Evolutionary conservation across 2,888 invertebrate genomes (phyloP).

Genomic region (Oscheius sp.): DNA sequence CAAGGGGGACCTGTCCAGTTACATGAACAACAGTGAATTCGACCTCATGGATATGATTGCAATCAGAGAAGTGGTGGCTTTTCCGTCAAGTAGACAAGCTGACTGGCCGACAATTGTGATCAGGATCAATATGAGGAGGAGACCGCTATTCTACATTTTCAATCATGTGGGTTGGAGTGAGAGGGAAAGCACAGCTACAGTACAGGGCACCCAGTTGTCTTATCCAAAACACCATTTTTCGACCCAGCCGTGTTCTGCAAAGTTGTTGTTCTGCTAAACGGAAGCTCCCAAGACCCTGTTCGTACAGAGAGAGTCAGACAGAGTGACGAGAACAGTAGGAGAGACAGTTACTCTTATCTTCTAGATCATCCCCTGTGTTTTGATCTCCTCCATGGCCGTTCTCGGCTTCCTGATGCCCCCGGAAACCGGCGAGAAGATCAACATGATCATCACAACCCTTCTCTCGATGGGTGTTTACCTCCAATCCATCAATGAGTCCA

Average conservation of each 20-base stretch:
- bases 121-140: constrained; percentile 75
- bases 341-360: constrained; percentile 14
- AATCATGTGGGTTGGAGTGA: constrained; percentile 62
- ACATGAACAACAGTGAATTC: constrained; percentile 91
- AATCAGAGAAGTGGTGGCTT: constrained; percentile 58
- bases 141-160: constrained; percentile 78
- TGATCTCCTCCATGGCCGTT: constrained; percentile 78
- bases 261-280: no score
- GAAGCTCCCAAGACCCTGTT: no score
- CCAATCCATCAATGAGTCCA: constrained; percentile 77
- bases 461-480: constrained; percentile 78
- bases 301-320: not conserved
- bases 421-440: constrained; percentile 77
- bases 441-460: constrained; percentile 77
- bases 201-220: no score
- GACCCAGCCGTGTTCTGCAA: not conserved
- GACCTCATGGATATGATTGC: constrained; percentile 79
- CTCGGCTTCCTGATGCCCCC: constrained; percentile 78
- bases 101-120: constrained; percentile 77
- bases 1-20: constrained; percentile 85
- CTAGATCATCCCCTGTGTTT: constrained; percentile 77
- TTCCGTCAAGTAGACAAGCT: constrained; percentile 68
- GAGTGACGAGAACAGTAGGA: not conserved
- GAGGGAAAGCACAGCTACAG: no score
- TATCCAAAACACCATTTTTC: not conserved